phyloP scores from a whole-genome alignment of 1,140 invertebrate genomes.

The Drosophila nigrodunni region DNA sequence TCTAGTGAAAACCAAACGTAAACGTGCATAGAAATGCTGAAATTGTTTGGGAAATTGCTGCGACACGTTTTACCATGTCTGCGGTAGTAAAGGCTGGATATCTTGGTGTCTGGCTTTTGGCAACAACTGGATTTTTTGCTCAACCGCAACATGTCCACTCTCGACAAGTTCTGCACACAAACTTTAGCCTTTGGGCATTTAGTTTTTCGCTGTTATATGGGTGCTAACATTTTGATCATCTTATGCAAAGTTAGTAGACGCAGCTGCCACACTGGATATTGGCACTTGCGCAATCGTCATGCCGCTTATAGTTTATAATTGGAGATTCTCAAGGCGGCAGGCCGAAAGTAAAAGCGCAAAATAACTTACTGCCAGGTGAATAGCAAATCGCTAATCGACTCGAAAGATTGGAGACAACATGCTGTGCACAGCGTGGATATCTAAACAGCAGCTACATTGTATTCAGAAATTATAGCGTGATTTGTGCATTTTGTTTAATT shows the following conservation, averaged over 20 bases:
- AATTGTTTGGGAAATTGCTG: conserved; percentile 76
- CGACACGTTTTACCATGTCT: conserved; percentile 74
- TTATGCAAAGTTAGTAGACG: conserved; percentile 62
- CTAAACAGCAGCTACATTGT: conserved; percentile 30
- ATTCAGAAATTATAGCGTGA: conserved; percentile 41
- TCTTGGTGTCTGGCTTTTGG: conserved; percentile 28
- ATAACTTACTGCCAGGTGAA: conserved; percentile 37
- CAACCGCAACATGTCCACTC: conserved; percentile 45
- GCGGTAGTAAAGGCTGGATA: background rate
- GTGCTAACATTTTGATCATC: conserved; percentile 55
- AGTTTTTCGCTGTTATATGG: conserved; percentile 15
- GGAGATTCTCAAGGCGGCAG: conserved; percentile 49
- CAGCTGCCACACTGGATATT: conserved; percentile 27
- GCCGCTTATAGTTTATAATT: conserved; percentile 2
- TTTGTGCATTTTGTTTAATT: conserved; percentile 47
- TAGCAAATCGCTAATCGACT: conserved; percentile 39
- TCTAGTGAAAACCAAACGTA: background rate
- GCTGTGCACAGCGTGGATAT: conserved; percentile 38
- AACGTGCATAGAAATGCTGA: conserved; percentile 62
- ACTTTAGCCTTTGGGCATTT: conserved; percentile 68
- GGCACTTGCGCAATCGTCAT: conserved; percentile 55
- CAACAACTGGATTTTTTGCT: conserved; percentile 50
- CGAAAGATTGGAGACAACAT: conserved; percentile 19
- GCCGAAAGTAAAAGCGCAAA: conserved; percentile 69
- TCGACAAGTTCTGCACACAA: conserved; percentile 56